A percentile compares a stretch with the other conserved stretches of the same genome.
phyloP scores from a whole-genome alignment of 1,140 invertebrate species.

The Penaeus chinensis region DNA sequence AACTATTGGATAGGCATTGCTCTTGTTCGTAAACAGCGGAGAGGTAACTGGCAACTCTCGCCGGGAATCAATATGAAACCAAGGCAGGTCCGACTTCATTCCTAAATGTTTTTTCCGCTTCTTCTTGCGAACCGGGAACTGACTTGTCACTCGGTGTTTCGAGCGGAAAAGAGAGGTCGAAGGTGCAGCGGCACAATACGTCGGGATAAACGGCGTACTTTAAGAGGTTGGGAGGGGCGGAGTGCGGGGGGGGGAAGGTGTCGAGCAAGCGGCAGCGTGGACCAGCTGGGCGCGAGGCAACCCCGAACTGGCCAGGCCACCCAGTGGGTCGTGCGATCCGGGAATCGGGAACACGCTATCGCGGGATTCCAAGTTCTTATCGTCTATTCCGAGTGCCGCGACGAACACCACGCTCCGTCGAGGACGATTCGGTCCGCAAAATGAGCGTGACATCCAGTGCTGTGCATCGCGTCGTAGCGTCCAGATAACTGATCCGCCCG shows the following conservation, averaged over 20 bases:
- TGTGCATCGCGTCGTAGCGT: too few relatives aligned
- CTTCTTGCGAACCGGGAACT: neutral
- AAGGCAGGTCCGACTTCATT: slow-evolving; percentile 40
- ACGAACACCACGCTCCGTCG: too few relatives aligned
- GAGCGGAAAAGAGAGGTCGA: neutral
- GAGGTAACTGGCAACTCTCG: slow-evolving; percentile 33
- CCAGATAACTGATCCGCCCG: too few relatives aligned
- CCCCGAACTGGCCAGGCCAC: slow-evolving; percentile 54
- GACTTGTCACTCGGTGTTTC: neutral
- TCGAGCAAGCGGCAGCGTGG: slow-evolving; percentile 43
- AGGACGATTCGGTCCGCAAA: too few relatives aligned
- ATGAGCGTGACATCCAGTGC: too few relatives aligned
- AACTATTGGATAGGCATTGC: too few relatives aligned
- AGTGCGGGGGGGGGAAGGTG: neutral
- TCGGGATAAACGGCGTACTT: neutral
- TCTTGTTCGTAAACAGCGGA: neutral
- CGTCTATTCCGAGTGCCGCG: slow-evolving; percentile 28
- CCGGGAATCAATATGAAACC: slow-evolving; percentile 56
- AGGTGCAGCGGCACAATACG: neutral
- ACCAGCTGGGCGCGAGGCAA: slow-evolving; percentile 58
- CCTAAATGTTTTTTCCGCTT: slow-evolving; percentile 15
- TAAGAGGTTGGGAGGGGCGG: too few relatives aligned
- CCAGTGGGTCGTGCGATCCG: slow-evolving; percentile 42
- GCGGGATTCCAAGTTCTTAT: slow-evolving; percentile 29
- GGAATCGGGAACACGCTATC: slow-evolving; percentile 42